Evolutionary conservation across 1,140 invertebrate species (phyloP).

Genomic region (Lucilia sericata): DNA sequence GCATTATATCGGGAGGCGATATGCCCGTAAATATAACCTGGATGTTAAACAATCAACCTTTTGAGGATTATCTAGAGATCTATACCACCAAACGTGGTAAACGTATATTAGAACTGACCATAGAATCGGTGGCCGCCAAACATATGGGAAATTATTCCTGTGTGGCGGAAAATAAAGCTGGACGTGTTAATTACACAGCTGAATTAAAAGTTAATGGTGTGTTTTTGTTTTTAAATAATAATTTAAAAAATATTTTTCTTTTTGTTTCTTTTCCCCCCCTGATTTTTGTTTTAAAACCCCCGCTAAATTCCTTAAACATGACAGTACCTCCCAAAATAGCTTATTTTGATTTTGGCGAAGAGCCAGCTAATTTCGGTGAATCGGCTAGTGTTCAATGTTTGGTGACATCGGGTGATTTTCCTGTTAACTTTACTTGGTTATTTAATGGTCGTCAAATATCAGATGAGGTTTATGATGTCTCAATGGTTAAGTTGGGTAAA

Average conservation of each 20-base stretch:
- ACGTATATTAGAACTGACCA: conserved; percentile 79
- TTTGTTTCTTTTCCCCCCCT: conserved; percentile 42
- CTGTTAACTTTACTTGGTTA: conserved; percentile 75
- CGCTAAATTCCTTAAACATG: conserved; percentile 29
- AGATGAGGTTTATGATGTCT: conserved; percentile 71
- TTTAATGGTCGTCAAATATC: conserved; percentile 70
- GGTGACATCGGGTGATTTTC: conserved; percentile 81
- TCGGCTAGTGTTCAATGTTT: conserved; percentile 78
- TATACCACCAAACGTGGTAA: conserved; percentile 74
- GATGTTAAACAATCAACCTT: conserved; percentile 71
- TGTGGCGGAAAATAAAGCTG: conserved; percentile 78
- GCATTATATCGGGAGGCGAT: conserved; percentile 77
- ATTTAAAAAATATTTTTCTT: conserved; percentile 3
- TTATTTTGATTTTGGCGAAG: conserved; percentile 75
- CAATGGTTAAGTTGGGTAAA: conserved; percentile 61
- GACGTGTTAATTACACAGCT: conserved; percentile 75
- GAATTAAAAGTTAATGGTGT: conserved; percentile 79
- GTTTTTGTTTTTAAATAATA: conserved; percentile 31
- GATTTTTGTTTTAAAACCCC: conserved; percentile 34
- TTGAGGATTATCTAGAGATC: conserved; percentile 70
- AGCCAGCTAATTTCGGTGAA: conserved; percentile 79
- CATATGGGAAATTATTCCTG: conserved; percentile 87
- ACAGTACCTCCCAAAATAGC: conserved; percentile 77
- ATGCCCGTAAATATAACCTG: conserved; percentile 75
- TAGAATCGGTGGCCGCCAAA: conserved; percentile 79